These are phyloP conservation scores for Hydrolagus colliei DNA, from an alignment of 2,797 vertebrate species.

Conservation along the genomic window DNA sequence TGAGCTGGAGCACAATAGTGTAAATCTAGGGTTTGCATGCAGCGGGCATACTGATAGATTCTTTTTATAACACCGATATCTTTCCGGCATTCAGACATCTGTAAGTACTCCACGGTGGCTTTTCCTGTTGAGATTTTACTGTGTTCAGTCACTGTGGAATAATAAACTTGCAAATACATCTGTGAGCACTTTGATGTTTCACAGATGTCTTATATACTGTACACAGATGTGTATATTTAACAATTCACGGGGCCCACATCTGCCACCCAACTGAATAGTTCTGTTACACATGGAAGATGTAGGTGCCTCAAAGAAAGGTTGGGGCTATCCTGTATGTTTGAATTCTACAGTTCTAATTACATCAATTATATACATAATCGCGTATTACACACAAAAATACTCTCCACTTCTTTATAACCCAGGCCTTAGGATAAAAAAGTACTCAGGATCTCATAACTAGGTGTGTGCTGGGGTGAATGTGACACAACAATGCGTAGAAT, in stretches of 20 bases:
- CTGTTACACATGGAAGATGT: neutral
- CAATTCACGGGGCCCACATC: neutral
- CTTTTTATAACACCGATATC: neutral
- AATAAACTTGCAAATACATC: conserved; percentile 13
- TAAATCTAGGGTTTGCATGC: neutral
- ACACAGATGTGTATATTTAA: conserved; percentile 3
- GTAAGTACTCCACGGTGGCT: neutral
- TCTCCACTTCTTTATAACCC: neutral
- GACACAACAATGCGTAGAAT: too few relatives aligned
- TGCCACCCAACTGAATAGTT: neutral
- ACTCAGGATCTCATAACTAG: neutral
- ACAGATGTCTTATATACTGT: conserved; percentile 3
- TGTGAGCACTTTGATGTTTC: conserved; percentile 14
- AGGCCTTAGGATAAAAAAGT: neutral
- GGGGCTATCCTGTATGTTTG: neutral
- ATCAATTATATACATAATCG: neutral
- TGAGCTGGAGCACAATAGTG: neutral
- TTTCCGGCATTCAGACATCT: conserved; percentile 11
- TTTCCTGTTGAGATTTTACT: neutral
- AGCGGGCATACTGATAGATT: neutral
- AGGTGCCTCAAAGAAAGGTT: neutral
- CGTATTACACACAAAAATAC: neutral
- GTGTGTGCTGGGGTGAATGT: too few relatives aligned
- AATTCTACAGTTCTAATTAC: neutral
- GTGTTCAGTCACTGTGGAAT: neutral